Evolutionary conservation across 2,113 vertebrate genomes (phyloP).

Genomic region (Microtus ochrogaster): DNA sequence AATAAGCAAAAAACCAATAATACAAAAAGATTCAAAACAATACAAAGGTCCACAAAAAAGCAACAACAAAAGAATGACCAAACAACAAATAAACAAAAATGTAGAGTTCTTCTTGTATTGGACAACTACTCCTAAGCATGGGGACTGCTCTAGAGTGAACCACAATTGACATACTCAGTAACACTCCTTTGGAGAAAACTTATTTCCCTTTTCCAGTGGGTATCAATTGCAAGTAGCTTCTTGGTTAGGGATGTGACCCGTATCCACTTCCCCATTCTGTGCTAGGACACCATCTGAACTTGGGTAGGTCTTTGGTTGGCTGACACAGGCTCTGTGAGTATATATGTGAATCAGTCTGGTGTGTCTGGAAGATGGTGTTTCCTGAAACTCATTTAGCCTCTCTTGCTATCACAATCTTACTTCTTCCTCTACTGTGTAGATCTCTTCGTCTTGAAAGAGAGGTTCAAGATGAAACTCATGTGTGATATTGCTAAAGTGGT

Average conservation of each 20-base stretch:
- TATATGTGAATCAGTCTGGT: not conserved
- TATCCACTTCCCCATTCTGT: not conserved
- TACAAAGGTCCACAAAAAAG: not conserved
- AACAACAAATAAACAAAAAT: not conserved
- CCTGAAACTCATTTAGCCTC: not conserved
- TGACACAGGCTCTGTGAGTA: not conserved
- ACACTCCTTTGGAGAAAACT: not conserved
- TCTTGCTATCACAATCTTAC: not conserved
- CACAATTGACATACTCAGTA: not conserved
- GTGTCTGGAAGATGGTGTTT: not conserved
- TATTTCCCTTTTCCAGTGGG: not conserved
- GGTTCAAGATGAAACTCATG: not conserved
- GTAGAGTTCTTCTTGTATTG: not conserved
- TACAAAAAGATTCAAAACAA: not conserved
- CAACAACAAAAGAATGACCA: not conserved
- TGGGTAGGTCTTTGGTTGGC: not conserved
- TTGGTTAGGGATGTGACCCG: not conserved
- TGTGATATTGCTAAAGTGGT: not conserved
- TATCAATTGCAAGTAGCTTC: not conserved
- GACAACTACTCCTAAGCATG: not conserved
- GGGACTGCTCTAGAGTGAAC: not conserved
- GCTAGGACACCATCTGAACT: not conserved
- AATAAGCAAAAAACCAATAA: not conserved
- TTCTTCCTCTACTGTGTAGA: not conserved
- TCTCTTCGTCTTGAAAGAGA: not conserved